Base-by-base conservation (phyloP, 2,888 invertebrate genomes). In the Syrista parreyssii region DNA sequence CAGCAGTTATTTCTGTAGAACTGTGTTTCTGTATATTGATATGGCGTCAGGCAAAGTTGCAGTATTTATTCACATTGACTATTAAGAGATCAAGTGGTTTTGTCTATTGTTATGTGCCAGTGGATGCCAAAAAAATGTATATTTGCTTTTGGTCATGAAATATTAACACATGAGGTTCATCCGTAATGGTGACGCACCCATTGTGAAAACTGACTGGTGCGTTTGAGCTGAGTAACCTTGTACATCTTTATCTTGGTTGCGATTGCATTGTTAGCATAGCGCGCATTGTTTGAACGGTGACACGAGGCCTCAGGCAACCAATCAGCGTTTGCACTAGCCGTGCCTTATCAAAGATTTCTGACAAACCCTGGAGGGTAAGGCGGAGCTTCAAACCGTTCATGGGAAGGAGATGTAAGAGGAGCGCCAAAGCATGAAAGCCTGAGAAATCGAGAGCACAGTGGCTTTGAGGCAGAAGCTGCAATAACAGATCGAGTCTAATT, bases 241-340 rank as follows among this genome's bases (percentile, higher is more conserved):
- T 84, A 85, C 86, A 84, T 86, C 85, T 86, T 86, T 84, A 87
- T 86, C 86, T 86, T 85, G 84, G 82, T 82, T 83, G 84, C 87
- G 87, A 89, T 89, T 89, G 88, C 87, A 89, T 89, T 89, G 89
- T 89, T 88, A 88, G 84, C 80, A 82, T 80, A 82, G 85, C 83
- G 85, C 82, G 87, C 86, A 89, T 89, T 89, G 89, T 89, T 89
- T 87, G 89, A 88, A 86, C 86, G 85, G 84, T 84, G 85, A 87
- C 83, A 82, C 83, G 85, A 85, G 79, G 86, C 89, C 89, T 84
- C 83, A 82, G 87, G 89, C 89, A 83, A 88, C 89, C 89, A 89
- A 89, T 89, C 89, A 89, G 86, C 84, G 84, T 83, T 86, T 83
- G 80, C 83, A 84, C 85, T 88, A 80, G 83, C 82, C 86, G 86